phyloP scores from a whole-genome alignment of 2,888 invertebrate genomes.

The Diaphora mendica region DNA sequence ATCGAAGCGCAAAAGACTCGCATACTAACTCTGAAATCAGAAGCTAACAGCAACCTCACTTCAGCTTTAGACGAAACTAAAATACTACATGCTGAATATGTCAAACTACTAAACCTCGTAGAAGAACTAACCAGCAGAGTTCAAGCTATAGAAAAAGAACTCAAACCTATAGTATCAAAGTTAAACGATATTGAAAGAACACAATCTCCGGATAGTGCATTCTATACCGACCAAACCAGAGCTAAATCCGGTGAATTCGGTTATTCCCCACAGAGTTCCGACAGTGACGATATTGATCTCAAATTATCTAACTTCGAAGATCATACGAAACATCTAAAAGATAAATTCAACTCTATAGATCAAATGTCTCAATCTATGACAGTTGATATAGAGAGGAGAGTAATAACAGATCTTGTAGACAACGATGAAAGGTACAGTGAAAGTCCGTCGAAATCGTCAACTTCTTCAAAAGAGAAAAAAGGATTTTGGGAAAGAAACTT shows the following conservation, averaged over 20 bases:
- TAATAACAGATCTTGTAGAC: constrained; percentile 64
- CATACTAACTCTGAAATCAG: constrained; percentile 88
- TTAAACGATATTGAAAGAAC: constrained; percentile 79
- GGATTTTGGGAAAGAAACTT: constrained; percentile 86
- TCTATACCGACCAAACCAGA: constrained; percentile 85
- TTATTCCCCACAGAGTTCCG: constrained; percentile 81
- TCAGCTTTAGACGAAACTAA: constrained; percentile 90
- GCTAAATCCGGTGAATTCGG: constrained; percentile 82
- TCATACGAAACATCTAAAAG: constrained; percentile 76
- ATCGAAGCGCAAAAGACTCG: constrained; percentile 89
- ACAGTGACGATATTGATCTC: constrained; percentile 79
- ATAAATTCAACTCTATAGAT: constrained; percentile 83
- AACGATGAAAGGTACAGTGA: constrained; percentile 65
- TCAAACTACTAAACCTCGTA: constrained; percentile 81
- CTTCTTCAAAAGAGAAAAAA: constrained; percentile 81
- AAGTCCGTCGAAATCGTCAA: constrained; percentile 78
- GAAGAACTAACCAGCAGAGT: constrained; percentile 90
- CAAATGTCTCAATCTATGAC: constrained; percentile 86
- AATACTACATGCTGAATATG: constrained; percentile 88
- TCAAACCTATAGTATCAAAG: constrained; percentile 82
- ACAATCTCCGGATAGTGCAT: constrained; percentile 81
- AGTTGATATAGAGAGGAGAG: constrained; percentile 78
- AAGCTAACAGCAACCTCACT: constrained; percentile 88
- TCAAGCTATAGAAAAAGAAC: constrained; percentile 88
- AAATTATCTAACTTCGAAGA: constrained; percentile 74